Conservation (phyloP, 2,888 invertebrate genomes). For the Amblyjoppa proteus region DNA sequence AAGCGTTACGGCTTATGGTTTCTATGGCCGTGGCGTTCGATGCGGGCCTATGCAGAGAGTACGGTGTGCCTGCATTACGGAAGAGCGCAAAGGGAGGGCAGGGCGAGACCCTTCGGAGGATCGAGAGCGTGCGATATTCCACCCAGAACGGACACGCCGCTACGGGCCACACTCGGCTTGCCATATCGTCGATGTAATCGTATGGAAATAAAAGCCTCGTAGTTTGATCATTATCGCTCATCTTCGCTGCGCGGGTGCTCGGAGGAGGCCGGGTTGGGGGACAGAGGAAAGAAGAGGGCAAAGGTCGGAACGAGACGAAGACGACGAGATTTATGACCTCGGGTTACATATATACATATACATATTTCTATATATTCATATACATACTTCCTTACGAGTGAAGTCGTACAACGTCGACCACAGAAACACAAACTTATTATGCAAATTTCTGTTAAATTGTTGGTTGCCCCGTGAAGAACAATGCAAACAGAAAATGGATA, state of each 20-base stretch:
- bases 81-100: neutral
- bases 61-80: neutral
- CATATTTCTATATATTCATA: conserved; percentile 44
- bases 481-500: conserved; percentile 80
- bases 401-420: conserved; percentile 56
- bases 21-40: conserved; percentile 11
- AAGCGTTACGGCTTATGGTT: conserved; percentile 47
- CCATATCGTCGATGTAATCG: conserved; percentile 74
- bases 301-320: conserved; percentile 43
- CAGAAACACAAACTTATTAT: conserved; percentile 73
- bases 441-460: conserved; percentile 78
- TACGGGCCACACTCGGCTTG: conserved; percentile 41
- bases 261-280: conserved; percentile 39
- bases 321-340: conserved; percentile 73
- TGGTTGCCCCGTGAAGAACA: conserved; percentile 73
- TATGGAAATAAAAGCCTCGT: conserved; percentile 69
- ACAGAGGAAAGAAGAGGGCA: conserved; percentile 63
- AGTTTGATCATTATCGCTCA: conserved; percentile 67
- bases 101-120: conserved; percentile 14
- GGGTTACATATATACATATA: conserved; percentile 64
- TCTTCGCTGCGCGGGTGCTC: conserved; percentile 58
- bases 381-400: conserved; percentile 63
- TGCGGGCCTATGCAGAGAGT: neutral
- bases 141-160: conserved; percentile 69
- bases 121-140: conserved; percentile 41